phyloP scores from a whole-genome alignment of 2,888 invertebrate species.

The Leptinotarsa tumamoca region DNA sequence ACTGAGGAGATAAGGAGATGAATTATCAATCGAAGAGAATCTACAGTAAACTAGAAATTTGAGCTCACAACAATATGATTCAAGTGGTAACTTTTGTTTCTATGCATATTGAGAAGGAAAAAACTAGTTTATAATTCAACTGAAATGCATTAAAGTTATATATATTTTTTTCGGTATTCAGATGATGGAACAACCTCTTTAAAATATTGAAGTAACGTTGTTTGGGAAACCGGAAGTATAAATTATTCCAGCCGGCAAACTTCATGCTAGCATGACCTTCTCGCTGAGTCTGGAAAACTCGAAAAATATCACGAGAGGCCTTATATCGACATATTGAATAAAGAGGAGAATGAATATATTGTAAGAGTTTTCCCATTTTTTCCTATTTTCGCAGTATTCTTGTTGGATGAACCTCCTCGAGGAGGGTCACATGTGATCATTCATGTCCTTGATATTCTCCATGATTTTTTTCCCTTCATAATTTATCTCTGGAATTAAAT shows the following conservation, averaged over 20 bases:
- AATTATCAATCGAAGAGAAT: no score
- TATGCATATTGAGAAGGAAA: not conserved
- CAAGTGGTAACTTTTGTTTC: no score
- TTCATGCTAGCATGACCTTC: constrained; percentile 17
- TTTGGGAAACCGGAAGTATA: constrained; percentile 8
- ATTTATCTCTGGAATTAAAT: not conserved
- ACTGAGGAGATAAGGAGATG: no score
- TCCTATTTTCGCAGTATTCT: not conserved
- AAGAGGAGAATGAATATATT: not conserved
- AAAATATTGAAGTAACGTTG: constrained; percentile 23
- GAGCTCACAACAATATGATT: no score
- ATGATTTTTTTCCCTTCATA: not conserved
- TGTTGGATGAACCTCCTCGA: not conserved
- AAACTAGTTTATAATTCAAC: not conserved
- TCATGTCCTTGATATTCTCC: not conserved
- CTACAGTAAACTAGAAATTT: no score
- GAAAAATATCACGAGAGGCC: constrained; percentile 18
- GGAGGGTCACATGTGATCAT: not conserved
- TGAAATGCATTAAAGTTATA: not conserved
- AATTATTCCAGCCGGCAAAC: constrained; percentile 18
- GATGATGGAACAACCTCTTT: not conserved
- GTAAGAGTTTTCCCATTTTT: not conserved
- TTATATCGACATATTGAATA: not conserved
- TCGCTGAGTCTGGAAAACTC: constrained; percentile 15
- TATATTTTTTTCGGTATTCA: not conserved